A percentile compares a stretch with the other conserved stretches of the same genome.
phyloP scores from a whole-genome alignment of 2,113 vertebrate genomes.

The Zosterops lateralis region DNA sequence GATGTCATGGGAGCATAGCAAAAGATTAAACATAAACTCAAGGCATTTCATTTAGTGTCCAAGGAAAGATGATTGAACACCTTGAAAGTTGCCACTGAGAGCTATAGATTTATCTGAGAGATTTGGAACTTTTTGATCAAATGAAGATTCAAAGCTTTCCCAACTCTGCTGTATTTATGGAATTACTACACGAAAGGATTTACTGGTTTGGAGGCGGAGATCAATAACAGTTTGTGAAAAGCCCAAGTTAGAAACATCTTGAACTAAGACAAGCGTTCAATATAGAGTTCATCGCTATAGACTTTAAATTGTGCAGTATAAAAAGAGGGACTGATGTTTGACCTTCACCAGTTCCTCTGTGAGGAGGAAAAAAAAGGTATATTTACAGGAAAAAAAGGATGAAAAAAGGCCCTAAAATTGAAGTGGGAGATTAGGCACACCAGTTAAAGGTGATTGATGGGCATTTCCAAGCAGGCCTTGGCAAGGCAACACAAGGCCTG shows the following conservation, averaged over 20 bases:
- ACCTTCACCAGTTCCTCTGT: conserved; percentile 46
- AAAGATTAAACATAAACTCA: conserved; percentile 18
- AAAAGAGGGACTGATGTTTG: conserved; percentile 24
- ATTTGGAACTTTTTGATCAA: conserved; percentile 62
- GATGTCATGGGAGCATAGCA: background rate
- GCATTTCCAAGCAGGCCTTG: background rate
- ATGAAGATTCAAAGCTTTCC: conserved; percentile 55
- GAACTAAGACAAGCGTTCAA: conserved; percentile 49
- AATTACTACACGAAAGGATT: conserved; percentile 55
- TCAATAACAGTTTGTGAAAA: conserved; percentile 68
- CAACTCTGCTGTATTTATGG: conserved; percentile 58
- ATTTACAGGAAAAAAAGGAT: background rate
- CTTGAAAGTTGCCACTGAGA: conserved; percentile 1
- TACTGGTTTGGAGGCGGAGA: conserved; percentile 34
- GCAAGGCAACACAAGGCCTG: background rate
- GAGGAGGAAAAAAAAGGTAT: background rate
- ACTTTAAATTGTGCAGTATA: conserved; percentile 47
- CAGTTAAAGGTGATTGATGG: background rate
- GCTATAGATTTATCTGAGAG: conserved; percentile 29
- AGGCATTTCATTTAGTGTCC: background rate
- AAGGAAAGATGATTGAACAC: conserved; percentile 31
- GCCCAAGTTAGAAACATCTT: conserved; percentile 46
- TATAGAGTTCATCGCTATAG: conserved; percentile 34
- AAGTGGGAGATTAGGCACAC: background rate
- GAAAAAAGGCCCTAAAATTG: background rate